Base-by-base conservation (phyloP, 2,888 invertebrate genomes). In the Rhagonycha fulva region DNA sequence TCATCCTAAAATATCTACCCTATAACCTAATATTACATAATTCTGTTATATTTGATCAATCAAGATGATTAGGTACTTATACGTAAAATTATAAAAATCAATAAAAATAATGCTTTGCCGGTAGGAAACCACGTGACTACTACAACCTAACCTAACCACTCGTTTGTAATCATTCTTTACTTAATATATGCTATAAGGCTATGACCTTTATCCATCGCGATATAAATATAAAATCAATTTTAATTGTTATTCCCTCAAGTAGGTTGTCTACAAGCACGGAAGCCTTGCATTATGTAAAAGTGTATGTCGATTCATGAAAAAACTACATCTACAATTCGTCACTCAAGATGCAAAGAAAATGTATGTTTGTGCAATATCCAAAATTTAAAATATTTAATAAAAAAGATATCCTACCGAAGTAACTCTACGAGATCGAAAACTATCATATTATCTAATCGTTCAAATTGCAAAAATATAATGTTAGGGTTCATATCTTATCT, bases 201-300 rank as follows among this genome's bases (percentile, higher is more conserved):
- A 63, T 79, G 79, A 80, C 80, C 80, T 79, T 78, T 79, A 79
- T 78, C 72, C 77, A 76, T 66, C 75, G 72, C 74, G 79, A 77
- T 78, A 79, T 80, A 80, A 77, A 76, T 79, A 79, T 76, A 80
- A 80, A 80, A 79, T 80, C 80, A 80, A 79, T 80, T 80, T 80
- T 80, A 80, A 80, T 80, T 80, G 72, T 76, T 74, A 74, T 74
- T 77, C 76, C 68, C 74, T 68, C 68, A 76, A 66, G 63, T 70
- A 72, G 68, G 70, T 61, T 74, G 70, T 70, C 70, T 71, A 62
- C 67, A 76, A 73, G 24, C 70, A 67, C 70, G 70, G 70, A 73
- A 72, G 62, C 47, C 70, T 47, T 62, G 28, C 32, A 73, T 73
- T 73, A 32, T 62, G 67, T 74, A 68, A 68, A 68, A 26, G 47